phyloP scores from a whole-genome alignment of 1,140 invertebrate species.

The Berghia stephanieae region DNA sequence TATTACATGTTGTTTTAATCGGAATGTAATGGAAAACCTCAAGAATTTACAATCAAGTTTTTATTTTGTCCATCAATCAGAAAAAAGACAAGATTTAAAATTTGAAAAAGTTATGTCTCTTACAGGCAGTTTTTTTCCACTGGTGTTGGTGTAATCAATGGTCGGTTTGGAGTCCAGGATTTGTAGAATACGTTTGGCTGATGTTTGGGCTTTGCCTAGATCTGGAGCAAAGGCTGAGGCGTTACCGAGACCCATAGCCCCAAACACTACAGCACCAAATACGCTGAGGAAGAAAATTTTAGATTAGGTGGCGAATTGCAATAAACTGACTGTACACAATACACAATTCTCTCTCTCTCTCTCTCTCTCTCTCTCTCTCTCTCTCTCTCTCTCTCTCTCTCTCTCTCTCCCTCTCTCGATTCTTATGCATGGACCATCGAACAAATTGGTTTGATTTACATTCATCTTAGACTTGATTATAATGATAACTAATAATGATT shows the following conservation, averaged over 20 bases:
- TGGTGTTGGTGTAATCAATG: conserved; percentile 65
- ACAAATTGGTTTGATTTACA: no score
- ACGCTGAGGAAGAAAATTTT: conserved; percentile 71
- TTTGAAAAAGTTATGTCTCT: neutral
- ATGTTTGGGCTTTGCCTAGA: conserved; percentile 83
- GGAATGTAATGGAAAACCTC: neutral
- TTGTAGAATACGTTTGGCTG: conserved; percentile 73
- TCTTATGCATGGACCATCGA: no score
- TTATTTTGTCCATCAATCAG: neutral
- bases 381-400: no score
- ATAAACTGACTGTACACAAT: neutral
- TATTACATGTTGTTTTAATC: neutral
- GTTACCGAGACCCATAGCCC: conserved; percentile 88
- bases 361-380: neutral
- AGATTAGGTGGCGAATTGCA: neutral
- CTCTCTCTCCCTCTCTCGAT: no score
- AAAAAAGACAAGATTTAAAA: neutral
- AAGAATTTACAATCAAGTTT: neutral
- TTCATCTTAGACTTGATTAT: no score
- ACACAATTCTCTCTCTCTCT: no score
- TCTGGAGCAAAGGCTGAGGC: conserved; percentile 89
- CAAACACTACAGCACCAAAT: conserved; percentile 86
- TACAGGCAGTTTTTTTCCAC: conserved; percentile 51
- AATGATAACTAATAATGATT: no score
- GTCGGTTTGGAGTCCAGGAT: conserved; percentile 68